These are phyloP conservation scores for Prionailurus viverrinus DNA, from an alignment of 2,113 vertebrate genomes.

Conservation along the genomic window DNA sequence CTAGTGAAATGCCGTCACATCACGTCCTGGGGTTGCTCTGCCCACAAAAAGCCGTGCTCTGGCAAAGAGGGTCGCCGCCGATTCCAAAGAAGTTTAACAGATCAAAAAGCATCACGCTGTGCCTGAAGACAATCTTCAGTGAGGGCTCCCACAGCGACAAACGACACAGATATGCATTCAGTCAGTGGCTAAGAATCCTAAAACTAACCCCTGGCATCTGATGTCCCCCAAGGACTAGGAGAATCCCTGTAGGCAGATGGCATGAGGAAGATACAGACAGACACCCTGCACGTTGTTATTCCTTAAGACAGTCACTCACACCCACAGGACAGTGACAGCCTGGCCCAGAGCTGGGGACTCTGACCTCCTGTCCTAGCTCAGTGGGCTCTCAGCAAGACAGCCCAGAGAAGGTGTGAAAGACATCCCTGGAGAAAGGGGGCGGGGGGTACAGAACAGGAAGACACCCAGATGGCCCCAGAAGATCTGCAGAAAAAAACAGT, in stretches of 20 bases:
- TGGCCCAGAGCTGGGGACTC: neutral
- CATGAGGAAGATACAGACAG: neutral
- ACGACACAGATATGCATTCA: neutral
- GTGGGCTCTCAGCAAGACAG: neutral
- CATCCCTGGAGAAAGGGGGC: neutral
- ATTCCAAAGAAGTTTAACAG: conserved; percentile 51
- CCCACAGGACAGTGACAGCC: neutral
- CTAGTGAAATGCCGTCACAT: conserved; percentile 11
- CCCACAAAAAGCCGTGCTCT: neutral
- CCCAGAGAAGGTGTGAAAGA: neutral
- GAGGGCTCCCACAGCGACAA: neutral
- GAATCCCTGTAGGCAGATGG: neutral
- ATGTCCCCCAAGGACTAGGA: neutral
- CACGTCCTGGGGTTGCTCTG: neutral
- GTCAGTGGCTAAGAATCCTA: neutral
- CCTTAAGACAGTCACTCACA: neutral
- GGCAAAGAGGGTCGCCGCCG: neutral
- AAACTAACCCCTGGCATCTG: neutral
- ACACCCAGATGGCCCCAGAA: neutral
- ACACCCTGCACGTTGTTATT: neutral
- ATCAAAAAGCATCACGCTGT: neutral
- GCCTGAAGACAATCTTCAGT: neutral
- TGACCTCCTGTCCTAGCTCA: neutral
- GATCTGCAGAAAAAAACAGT: neutral
- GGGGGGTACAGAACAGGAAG: neutral